These are phyloP conservation scores for Prunella fulvescens DNA, from an alignment of 2,113 vertebrate genomes.

Conservation along the genomic window DNA sequence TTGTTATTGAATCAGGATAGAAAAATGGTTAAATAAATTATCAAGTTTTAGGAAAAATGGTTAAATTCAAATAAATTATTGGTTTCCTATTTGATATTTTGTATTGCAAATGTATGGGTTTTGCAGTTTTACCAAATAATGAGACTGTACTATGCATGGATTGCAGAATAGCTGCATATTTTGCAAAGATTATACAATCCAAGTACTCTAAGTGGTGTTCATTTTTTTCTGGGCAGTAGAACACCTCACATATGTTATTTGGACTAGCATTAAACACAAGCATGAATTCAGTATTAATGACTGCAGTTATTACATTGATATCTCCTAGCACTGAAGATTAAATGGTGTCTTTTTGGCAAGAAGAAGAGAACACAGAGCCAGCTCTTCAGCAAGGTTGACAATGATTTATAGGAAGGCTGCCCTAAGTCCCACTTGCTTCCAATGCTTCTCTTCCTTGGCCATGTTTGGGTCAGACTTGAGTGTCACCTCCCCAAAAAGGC, in stretches of 20 bases:
- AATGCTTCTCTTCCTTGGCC: background rate
- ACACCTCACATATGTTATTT: background rate
- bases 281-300: background rate
- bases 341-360: background rate
- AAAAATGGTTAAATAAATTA: background rate
- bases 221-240: background rate
- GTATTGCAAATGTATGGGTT: background rate
- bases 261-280: background rate
- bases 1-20: background rate
- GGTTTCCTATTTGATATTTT: background rate
- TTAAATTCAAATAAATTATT: background rate
- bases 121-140: background rate
- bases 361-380: background rate
- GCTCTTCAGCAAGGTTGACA: background rate
- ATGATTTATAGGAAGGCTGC: background rate
- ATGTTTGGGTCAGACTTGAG: background rate
- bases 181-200: background rate
- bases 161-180: background rate
- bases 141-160: background rate
- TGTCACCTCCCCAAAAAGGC: background rate
- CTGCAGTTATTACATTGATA: background rate
- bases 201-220: background rate
- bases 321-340: background rate
- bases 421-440: background rate
- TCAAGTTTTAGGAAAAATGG: background rate